Evolutionary conservation across 2,113 vertebrate genomes (phyloP).

Genomic region (Myotis brandtii): DNA sequence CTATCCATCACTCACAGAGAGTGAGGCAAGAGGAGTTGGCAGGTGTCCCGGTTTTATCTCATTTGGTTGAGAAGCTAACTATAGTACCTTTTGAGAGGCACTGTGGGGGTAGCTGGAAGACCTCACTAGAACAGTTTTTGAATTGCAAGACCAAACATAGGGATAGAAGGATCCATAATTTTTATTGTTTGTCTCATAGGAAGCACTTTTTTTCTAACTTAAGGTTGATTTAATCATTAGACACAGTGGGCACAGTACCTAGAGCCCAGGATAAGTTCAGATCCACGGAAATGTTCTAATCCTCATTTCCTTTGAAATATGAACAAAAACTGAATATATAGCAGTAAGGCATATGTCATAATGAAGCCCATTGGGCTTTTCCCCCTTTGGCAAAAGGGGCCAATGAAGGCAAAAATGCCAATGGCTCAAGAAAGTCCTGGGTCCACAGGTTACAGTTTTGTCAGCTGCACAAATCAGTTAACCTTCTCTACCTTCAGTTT

Average conservation of each 20-base stretch:
- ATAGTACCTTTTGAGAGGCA: background rate
- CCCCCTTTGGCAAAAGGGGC: background rate
- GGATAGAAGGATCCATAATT: background rate
- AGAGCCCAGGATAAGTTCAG: background rate
- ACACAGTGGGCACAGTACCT: background rate
- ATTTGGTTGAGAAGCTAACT: constrained; percentile 52
- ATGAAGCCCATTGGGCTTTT: background rate
- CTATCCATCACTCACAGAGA: constrained; percentile 39
- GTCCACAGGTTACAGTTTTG: background rate
- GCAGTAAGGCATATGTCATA: background rate
- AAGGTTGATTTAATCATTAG: constrained; percentile 9
- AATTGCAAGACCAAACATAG: background rate
- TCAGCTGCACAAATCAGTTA: background rate
- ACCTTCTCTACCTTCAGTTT: background rate
- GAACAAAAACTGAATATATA: background rate
- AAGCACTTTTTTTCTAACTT: background rate
- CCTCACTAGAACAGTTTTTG: background rate
- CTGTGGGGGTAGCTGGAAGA: background rate
- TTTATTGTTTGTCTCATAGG: background rate
- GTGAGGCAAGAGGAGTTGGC: background rate
- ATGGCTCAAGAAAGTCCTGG: background rate
- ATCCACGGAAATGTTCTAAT: background rate
- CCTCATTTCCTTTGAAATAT: constrained; percentile 45
- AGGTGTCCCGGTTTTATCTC: constrained; percentile 51
- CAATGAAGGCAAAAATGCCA: background rate